Base-by-base conservation (phyloP, 1,140 invertebrate genomes). In the Hyles euphorbiae region DNA sequence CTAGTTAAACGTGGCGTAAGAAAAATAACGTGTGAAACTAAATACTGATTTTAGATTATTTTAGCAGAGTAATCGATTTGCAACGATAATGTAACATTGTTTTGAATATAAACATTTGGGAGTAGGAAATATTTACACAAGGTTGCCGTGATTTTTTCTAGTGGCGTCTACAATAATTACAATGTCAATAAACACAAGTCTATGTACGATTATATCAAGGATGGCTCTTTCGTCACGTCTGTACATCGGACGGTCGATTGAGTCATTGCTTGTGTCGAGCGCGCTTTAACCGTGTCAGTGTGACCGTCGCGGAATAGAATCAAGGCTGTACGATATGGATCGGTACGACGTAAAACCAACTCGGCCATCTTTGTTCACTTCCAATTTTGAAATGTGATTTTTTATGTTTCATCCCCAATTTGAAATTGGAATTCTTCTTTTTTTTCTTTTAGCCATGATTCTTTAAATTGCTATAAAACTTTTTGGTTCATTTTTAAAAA, bases 231-330 rank as follows among this genome's bases (percentile, higher is more conserved):
- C 76, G 74, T 81, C 72, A 78, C 72, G 65, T 56, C 51, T 51
- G 60, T 56, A 47, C 54, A 56, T 47, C 62, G 53, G 58, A 57
- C 60, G 64, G 56, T 60, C 68, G 70, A 76, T 80, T 80, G 74
- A 80, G 72, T 80, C 78, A 76, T 70, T 74, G 71, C 65, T 64
- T 72, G 76, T 67, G 74, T 66, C 51, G 70, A 63, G 66, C 67
- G 70, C 62, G 63, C 58, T 47, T 60, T 77, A 80, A 82, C 76
- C 74, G 77, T 80, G 79, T 80, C 77, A 78, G 73, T 58, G 63
- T 58, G 77, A 63, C 72, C 76, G 77, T 77, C 77, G 77, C 76
- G 71, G 76, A 82, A 82, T 82, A 82, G 79, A 76, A 74, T 72
- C 79, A 82, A 82, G 79, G 79, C 62, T 69, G 63, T 58, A 51